Percentiles rank a stretch among this genome's conserved stretches.
These are phyloP conservation scores for Miniopterus natalensis DNA, from an alignment of 2,113 vertebrate genomes.

Conservation along the genomic window DNA sequence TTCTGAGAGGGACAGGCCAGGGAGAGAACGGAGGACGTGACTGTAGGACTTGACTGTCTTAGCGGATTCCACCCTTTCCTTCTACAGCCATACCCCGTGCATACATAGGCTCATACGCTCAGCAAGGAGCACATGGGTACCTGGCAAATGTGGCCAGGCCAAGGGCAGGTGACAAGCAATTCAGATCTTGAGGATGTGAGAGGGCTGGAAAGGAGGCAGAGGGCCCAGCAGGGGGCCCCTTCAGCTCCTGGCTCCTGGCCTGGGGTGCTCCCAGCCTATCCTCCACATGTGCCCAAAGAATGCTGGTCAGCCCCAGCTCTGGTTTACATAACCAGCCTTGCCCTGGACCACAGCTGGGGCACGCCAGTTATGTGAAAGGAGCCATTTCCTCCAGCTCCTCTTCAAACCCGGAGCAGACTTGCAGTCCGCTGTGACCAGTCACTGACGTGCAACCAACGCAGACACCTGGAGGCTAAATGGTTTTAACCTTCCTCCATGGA, in stretches of 20 bases:
- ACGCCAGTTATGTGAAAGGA: accelerated
- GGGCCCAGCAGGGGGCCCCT: not conserved
- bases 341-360: not conserved
- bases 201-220: accelerated
- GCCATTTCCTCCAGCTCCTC: not conserved
- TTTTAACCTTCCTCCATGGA: constrained; percentile 24
- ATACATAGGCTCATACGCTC: too few relatives aligned
- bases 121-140: not conserved
- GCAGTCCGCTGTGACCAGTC: not conserved
- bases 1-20: not conserved
- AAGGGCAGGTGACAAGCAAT: not conserved
- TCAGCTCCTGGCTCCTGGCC: too few relatives aligned
- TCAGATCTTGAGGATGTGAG: not conserved
- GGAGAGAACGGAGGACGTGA: not conserved
- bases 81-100: not conserved
- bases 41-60: not conserved
- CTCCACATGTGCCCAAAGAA: not conserved
- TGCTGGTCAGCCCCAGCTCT: not conserved
- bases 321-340: not conserved
- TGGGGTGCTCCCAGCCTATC: not conserved
- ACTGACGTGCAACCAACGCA: not conserved
- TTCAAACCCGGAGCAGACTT: not conserved
- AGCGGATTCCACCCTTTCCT: not conserved
- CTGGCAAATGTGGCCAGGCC: not conserved
- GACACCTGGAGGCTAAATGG: constrained; percentile 41